Conservation (phyloP, 2,888 invertebrate genomes). For the Balanococcus diminutus region DNA sequence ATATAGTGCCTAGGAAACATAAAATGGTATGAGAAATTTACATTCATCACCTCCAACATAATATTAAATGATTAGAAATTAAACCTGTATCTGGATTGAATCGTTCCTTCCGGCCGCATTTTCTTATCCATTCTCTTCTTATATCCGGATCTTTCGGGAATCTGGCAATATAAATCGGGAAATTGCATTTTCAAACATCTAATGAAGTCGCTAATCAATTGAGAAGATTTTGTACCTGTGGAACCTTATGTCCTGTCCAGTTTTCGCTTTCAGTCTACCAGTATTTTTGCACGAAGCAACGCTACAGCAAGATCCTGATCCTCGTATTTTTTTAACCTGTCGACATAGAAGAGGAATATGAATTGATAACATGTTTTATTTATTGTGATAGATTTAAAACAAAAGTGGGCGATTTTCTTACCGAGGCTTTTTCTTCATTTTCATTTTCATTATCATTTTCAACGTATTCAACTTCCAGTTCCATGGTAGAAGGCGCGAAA, state of each 20-base stretch:
- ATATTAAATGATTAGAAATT: too few relatives aligned
- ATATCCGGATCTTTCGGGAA: constrained; percentile 33
- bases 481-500: neutral
- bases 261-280: neutral
- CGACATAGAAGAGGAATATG: neutral
- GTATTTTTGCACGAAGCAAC: neutral
- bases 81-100: constrained; percentile 16
- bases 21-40: neutral
- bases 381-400: neutral
- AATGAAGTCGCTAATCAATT: neutral
- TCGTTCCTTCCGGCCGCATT: constrained; percentile 12
- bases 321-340: neutral
- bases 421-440: neutral
- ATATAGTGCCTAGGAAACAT: neutral
- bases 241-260: neutral
- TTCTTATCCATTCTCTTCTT: neutral
- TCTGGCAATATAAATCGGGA: neutral
- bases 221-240: neutral
- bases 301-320: constrained; percentile 5
- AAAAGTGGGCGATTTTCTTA: neutral
- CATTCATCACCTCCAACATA: neutral
- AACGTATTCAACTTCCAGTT: too few relatives aligned
- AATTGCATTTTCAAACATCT: neutral
- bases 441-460: too few relatives aligned
- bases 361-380: neutral